Evolutionary conservation across 2,888 invertebrate genomes (phyloP).

Genomic region (Diaphora mendica): DNA sequence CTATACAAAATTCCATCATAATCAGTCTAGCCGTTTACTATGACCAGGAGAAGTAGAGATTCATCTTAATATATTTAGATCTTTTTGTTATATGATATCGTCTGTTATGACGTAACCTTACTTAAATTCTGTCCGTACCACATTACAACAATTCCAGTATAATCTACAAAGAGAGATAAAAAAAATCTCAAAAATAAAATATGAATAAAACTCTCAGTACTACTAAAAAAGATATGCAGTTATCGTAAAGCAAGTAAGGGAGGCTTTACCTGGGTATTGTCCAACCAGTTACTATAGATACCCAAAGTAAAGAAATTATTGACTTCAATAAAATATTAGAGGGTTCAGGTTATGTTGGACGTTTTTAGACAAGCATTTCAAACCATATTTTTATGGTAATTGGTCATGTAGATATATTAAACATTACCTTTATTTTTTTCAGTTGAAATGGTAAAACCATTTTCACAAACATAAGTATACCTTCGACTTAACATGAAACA

Average conservation of each 20-base stretch:
- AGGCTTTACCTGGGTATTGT: conserved; percentile 39
- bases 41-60: too few relatives aligned
- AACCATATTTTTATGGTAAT: conserved; percentile 48
- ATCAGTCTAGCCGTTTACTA: too few relatives aligned
- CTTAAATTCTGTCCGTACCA: neutral
- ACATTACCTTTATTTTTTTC: neutral
- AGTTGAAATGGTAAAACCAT: neutral
- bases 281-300: conserved; percentile 35
- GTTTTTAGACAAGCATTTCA: conserved; percentile 34
- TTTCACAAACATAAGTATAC: neutral
- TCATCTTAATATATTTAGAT: too few relatives aligned
- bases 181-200: conserved; percentile 59
- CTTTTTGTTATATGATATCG: neutral
- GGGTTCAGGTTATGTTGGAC: conserved; percentile 26
- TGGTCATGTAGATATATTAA: conserved; percentile 20
- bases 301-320: conserved; percentile 1
- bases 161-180: conserved; percentile 38
- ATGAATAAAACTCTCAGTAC: conserved; percentile 60
- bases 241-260: conserved; percentile 60
- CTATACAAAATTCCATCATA: too few relatives aligned
- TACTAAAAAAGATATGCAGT: conserved; percentile 51
- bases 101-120: neutral
- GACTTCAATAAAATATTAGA: conserved; percentile 27
- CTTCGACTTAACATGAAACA: neutral
- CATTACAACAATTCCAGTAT: neutral